Evolutionary conservation across 92 coral and sea anemone genomes (phyloP).

Genomic region (Metridium senile): DNA sequence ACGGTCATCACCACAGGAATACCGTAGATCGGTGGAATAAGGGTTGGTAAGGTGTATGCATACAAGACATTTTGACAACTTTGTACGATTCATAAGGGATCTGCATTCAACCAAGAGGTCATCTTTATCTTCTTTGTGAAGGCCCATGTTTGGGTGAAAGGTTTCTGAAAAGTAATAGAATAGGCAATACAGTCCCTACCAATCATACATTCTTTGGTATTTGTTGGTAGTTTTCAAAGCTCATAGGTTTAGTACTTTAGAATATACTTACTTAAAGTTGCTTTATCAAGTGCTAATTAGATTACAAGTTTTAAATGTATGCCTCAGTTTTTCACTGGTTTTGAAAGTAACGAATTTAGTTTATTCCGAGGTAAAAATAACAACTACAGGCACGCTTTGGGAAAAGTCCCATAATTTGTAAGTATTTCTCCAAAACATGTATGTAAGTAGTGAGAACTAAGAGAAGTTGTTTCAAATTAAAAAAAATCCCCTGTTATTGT

Average conservation of each 20-base stretch:
- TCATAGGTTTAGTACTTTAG: too few species aligned
- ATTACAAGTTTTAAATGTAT: not conserved
- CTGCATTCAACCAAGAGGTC: conserved; percentile 28
- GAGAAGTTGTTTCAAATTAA: not conserved
- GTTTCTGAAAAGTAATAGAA: not conserved
- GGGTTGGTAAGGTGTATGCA: conserved; percentile 18
- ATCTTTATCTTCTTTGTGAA: conserved; percentile 21
- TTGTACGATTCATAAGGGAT: conserved; percentile 23
- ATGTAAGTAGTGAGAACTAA: too few species aligned
- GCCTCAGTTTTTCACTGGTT: not conserved
- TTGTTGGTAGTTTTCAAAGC: too few species aligned
- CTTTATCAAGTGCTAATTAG: not conserved
- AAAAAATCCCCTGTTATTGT: not conserved
- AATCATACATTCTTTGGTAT: too few species aligned
- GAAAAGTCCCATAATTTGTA: too few species aligned
- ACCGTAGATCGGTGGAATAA: not conserved
- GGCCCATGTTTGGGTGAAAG: not conserved
- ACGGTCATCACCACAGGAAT: conserved; percentile 22
- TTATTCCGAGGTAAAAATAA: not conserved
- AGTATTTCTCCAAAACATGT: too few species aligned
- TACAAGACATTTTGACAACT: conserved; percentile 4
- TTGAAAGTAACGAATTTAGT: not conserved
- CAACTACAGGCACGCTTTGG: too few species aligned
- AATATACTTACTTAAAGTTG: too few species aligned
- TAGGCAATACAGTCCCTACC: not conserved